Conservation (phyloP, 2,113 vertebrate genomes). For the Maylandia zebra region DNA sequence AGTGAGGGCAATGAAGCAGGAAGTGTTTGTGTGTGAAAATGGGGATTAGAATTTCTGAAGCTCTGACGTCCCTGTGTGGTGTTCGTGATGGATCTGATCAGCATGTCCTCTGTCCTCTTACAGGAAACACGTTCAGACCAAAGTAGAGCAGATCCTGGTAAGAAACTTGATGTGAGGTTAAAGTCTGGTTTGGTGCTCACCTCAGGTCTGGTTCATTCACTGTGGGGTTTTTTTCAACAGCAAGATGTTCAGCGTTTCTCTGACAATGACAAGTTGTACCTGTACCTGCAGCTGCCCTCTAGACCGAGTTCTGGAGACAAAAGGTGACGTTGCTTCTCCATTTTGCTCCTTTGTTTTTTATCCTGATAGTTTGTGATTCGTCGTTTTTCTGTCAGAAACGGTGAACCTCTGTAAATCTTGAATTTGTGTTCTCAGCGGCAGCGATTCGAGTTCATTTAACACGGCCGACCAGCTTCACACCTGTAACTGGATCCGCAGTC, state of each 20-base stretch:
- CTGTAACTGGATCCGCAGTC: slow-evolving; percentile 91
- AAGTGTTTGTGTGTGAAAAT: not conserved
- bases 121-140: slow-evolving; percentile 83
- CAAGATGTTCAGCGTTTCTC: slow-evolving; percentile 86
- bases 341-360: not conserved
- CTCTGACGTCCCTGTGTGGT: not conserved
- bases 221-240: slow-evolving; percentile 45
- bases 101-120: slow-evolving; percentile 21
- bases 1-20: not conserved
- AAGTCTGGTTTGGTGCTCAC: not conserved
- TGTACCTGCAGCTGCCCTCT: slow-evolving; percentile 87
- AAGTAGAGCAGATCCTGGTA: slow-evolving; percentile 88
- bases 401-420: not conserved
- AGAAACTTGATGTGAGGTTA: slow-evolving; percentile 8
- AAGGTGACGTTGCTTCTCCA: slow-evolving; percentile 53
- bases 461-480: slow-evolving; percentile 86
- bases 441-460: slow-evolving; percentile 76
- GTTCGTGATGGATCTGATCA: not conserved
- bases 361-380: not conserved
- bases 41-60: not conserved
- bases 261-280: slow-evolving; percentile 87
- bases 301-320: slow-evolving; percentile 83
- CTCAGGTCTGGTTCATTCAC: not conserved
- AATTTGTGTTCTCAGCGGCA: slow-evolving; percentile 11
- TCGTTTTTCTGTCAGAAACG: not conserved